These are phyloP conservation scores for Brachypteracias leptosomus DNA, from an alignment of 2,113 vertebrate genomes.

Conservation along the genomic window DNA sequence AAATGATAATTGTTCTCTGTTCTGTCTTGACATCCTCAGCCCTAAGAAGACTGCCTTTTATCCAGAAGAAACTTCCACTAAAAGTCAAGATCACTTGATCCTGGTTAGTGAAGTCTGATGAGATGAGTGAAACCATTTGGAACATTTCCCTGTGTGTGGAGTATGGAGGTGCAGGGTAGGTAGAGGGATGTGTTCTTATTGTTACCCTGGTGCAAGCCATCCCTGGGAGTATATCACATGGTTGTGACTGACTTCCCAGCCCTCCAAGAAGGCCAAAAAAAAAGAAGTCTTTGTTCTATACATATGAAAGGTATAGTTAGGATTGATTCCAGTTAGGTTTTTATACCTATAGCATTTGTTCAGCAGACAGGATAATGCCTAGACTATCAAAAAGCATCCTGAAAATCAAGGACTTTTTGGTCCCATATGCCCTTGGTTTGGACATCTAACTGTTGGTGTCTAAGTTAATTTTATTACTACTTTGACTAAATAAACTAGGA, in stretches of 20 bases:
- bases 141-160: neutral
- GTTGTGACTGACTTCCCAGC: neutral
- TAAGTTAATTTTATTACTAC: neutral
- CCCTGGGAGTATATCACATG: rapidly evolving
- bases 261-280: neutral
- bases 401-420: neutral
- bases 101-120: neutral
- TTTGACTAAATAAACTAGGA: neutral
- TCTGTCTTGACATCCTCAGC: neutral
- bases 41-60: neutral
- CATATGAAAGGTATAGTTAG: neutral
- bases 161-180: neutral
- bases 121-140: neutral
- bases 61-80: neutral
- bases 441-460: neutral
- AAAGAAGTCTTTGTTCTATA: neutral
- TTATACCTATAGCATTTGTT: neutral
- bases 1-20: neutral
- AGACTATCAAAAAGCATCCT: neutral
- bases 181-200: neutral
- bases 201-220: neutral
- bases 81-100: neutral
- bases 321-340: neutral
- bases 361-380: neutral
- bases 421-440: neutral